Evolutionary conservation across 1,140 invertebrate species (phyloP).

Genomic region (Aphelenchoides besseyi): DNA sequence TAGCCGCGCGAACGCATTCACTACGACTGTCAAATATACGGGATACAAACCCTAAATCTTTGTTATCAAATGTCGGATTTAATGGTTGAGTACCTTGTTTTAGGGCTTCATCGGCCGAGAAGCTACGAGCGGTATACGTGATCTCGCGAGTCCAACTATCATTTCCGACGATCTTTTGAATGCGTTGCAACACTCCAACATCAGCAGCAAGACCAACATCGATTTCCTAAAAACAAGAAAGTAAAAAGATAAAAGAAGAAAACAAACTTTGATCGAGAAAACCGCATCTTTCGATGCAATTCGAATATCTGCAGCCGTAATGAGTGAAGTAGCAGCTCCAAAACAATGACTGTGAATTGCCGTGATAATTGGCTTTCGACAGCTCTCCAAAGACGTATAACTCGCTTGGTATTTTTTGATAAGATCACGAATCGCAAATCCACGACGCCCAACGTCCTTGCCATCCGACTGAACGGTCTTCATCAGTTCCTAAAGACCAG

Average conservation of each 20-base stretch:
- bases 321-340: slow-evolving; percentile 82
- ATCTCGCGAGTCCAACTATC: slow-evolving; percentile 81
- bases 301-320: slow-evolving; percentile 82
- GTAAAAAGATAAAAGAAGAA: slow-evolving; percentile 15
- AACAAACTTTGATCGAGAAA: slow-evolving; percentile 74
- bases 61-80: not conserved
- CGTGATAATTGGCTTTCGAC: slow-evolving; percentile 73
- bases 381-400: slow-evolving; percentile 67
- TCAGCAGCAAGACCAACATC: slow-evolving; percentile 82
- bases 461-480: slow-evolving; percentile 54
- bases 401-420: slow-evolving; percentile 73
- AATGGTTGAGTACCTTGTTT: slow-evolving; percentile 67
- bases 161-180: slow-evolving; percentile 87
- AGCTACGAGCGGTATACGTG: slow-evolving; percentile 78
- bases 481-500: slow-evolving; percentile 33
- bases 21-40: slow-evolving; percentile 38
- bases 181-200: slow-evolving; percentile 84
- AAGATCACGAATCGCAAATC: slow-evolving; percentile 69
- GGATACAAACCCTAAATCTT: slow-evolving; percentile 45
- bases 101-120: slow-evolving; percentile 76
- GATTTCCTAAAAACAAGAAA: slow-evolving; percentile 60
- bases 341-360: slow-evolving; percentile 65
- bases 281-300: slow-evolving; percentile 84
- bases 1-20: slow-evolving; percentile 63
- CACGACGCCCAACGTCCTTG: slow-evolving; percentile 77